Evolutionary conservation across 1,140 invertebrate genomes (phyloP).

Genomic region (Leptinotarsa lineolata): DNA sequence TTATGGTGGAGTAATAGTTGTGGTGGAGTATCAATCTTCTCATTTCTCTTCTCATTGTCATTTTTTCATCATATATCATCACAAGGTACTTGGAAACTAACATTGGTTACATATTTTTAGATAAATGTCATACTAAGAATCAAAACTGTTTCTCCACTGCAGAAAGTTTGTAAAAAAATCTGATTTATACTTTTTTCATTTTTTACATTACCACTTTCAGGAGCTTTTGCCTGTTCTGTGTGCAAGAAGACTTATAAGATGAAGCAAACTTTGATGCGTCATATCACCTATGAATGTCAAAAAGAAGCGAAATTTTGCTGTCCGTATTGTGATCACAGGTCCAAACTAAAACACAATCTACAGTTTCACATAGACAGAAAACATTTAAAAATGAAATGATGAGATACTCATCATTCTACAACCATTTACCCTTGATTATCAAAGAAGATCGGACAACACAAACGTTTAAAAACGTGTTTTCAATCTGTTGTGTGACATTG

Average conservation of each 20-base stretch:
- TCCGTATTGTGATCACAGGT: constrained; percentile 25
- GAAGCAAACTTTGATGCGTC: background rate
- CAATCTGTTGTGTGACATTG: too few relatives aligned
- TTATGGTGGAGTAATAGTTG: too few relatives aligned
- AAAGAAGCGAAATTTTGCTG: background rate
- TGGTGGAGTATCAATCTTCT: too few relatives aligned
- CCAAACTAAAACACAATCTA: constrained; percentile 36
- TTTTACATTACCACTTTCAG: background rate
- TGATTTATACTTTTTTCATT: background rate
- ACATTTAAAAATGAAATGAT: constrained; percentile 13
- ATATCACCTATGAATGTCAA: background rate
- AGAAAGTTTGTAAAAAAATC: background rate
- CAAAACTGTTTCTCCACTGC: too few relatives aligned
- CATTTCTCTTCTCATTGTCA: too few relatives aligned
- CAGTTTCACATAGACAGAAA: constrained; percentile 27
- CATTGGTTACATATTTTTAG: too few relatives aligned
- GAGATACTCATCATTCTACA: background rate
- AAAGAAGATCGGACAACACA: too few relatives aligned
- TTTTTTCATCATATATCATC: too few relatives aligned
- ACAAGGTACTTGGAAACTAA: too few relatives aligned
- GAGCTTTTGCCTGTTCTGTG: background rate
- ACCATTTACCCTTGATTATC: too few relatives aligned
- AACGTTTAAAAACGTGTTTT: too few relatives aligned
- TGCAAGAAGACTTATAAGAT: background rate
- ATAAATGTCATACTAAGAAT: too few relatives aligned